Conservation (phyloP, 30 jellyfish, hydroid and myxozoan genomes). For the Cassiopea xamachana region DNA sequence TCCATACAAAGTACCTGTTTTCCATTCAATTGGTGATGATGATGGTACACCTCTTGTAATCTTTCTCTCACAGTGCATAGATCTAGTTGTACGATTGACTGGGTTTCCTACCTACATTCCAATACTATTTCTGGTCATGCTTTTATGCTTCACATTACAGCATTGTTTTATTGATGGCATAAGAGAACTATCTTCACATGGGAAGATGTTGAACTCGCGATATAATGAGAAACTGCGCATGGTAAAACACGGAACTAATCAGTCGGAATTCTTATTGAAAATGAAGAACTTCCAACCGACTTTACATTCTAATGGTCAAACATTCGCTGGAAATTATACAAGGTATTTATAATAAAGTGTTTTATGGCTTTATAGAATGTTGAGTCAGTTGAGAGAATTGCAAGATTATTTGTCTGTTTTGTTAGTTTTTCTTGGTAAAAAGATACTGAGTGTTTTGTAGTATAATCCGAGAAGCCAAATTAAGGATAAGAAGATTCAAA, state of each 20-base stretch:
- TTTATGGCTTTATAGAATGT: too few relatives aligned
- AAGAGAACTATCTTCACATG: not conserved
- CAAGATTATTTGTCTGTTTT: too few relatives aligned
- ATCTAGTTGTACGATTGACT: not conserved
- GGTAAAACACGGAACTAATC: not conserved
- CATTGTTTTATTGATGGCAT: conserved; percentile 26
- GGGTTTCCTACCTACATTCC: not conserved
- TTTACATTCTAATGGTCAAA: not conserved
- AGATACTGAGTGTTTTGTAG: too few relatives aligned
- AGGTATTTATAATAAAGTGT: not conserved
- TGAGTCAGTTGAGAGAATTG: too few relatives aligned
- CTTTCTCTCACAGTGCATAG: too few relatives aligned
- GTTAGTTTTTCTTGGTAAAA: too few relatives aligned
- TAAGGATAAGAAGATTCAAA: too few relatives aligned
- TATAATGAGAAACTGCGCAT: not conserved
- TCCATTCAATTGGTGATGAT: too few relatives aligned
- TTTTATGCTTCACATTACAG: not conserved
- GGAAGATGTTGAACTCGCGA: conserved; percentile 9
- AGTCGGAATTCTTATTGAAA: conserved; percentile 5
- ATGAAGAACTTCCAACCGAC: conserved; percentile 13
- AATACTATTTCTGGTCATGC: not conserved
- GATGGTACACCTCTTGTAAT: too few relatives aligned
- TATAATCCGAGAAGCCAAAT: too few relatives aligned
- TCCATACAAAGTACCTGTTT: too few relatives aligned
- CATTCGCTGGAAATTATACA: not conserved